These are phyloP conservation scores for Zygothrica quintamaculata DNA, from an alignment of 2,888 invertebrate genomes.

Conservation along the genomic window DNA sequence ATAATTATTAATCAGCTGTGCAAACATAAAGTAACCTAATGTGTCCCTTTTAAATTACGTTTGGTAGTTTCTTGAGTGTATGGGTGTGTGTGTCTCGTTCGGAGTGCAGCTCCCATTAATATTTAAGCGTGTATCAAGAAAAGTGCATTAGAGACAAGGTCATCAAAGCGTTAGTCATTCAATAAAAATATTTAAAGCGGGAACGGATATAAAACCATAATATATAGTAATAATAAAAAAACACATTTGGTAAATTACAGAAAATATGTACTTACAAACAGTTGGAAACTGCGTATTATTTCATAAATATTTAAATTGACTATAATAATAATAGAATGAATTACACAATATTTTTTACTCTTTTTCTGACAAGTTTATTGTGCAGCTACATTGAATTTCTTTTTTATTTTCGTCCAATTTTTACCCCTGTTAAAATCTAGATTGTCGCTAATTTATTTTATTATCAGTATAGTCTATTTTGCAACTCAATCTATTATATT, in stretches of 20 bases:
- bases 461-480: conserved; percentile 17
- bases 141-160: conserved; percentile 66
- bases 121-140: conserved; percentile 34
- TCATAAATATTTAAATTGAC: neutral
- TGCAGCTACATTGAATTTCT: conserved; percentile 14
- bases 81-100: conserved; percentile 4
- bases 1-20: conserved; percentile 69
- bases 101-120: conserved; percentile 36
- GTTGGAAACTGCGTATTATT: conserved; percentile 31
- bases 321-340: conserved; percentile 7
- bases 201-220: conserved; percentile 24
- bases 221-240: too few species aligned
- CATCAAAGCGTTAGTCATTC: conserved; percentile 56
- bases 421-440: conserved; percentile 5
- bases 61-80: too few species aligned
- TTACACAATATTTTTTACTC: conserved; percentile 29
- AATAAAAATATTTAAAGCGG: conserved; percentile 11
- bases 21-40: too few species aligned
- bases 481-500: conserved; percentile 2
- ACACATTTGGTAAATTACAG: too few species aligned
- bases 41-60: too few species aligned
- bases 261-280: too few species aligned
- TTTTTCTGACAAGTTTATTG: conserved; percentile 5
- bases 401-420: conserved; percentile 24
- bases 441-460: conserved; percentile 19